Base-by-base conservation (phyloP, 2,797 vertebrate species). In the Aplochiton taeniatus region DNA sequence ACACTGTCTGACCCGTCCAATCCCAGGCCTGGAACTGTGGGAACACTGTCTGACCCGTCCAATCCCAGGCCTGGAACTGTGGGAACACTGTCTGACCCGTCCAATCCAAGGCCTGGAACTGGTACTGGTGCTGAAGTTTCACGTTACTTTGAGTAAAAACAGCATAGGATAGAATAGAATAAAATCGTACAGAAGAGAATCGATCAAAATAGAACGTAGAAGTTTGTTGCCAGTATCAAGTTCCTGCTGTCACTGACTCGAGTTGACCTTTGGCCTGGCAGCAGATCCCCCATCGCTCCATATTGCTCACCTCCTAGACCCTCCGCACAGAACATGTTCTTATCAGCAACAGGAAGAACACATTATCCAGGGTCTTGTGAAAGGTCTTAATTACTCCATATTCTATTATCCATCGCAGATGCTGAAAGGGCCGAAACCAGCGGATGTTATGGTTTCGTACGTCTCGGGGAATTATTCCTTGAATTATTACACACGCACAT, bases 401-500 rank as follows among this genome's bases (percentile, higher is more conserved):
- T 62, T 79, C 74, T 58, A 83, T 89, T 87, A 89, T 90, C 81
- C 82, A 81, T 82, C 48, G 20, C 90, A 91, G 86, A 90, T 90
- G 89, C 79, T 78, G 70, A 87, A 85, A 87, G 78, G 84, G 83
- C 74, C 76, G 75, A 89, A 88, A 89, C 79, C 78, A 75, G 69
- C 74, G 81, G 87, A 90, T 89, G 85, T 90, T 88, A 84, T 87
- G 67, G 58, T 87, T 90, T 88, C 57, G 43, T 74, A 85, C 78
- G 83, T 82, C 80, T 75, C 44, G 69, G 72, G n/a, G 73, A 86
- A 74, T 85, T 83, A 85, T 86, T 86, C 83, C 82, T 75, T 63
- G 68, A 83, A 77, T 86, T 85, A 87, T 86, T 84, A 81, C 85
- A 83, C 70, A 71, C 73, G 69, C 74, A 77, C 73, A 84, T 82